phyloP scores from a whole-genome alignment of 2,113 vertebrate genomes.

The Ceyx cyanopectus region DNA sequence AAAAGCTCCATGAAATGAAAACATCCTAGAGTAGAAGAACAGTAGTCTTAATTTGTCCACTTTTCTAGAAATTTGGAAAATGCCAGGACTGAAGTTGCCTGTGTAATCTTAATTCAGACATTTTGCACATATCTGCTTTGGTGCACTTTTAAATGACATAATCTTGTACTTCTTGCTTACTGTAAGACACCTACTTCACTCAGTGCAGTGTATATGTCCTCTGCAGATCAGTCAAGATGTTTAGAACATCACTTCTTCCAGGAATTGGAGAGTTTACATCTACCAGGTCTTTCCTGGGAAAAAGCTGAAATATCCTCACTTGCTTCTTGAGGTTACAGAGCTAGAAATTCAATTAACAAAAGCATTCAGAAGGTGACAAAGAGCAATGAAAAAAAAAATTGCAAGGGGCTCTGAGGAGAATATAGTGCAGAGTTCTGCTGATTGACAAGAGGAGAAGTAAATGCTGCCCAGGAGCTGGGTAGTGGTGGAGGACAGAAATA shows the following conservation, averaged over 20 bases:
- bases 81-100: not conserved
- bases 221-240: not conserved
- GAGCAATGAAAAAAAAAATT: not conserved
- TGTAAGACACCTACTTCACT: not conserved
- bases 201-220: fast-evolving
- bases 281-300: not conserved
- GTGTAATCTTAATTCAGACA: not conserved
- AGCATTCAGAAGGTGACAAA: not conserved
- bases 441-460: not conserved
- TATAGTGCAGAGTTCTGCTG: not conserved
- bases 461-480: not conserved
- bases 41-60: not conserved
- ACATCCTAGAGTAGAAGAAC: not conserved
- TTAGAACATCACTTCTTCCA: not conserved
- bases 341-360: not conserved
- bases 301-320: not conserved
- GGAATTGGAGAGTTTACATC: not conserved
- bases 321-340: not conserved
- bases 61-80: not conserved
- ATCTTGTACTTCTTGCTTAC: not conserved
- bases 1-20: not conserved
- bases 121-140: not conserved
- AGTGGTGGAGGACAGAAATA: not conserved
- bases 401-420: not conserved
- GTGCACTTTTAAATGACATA: not conserved